Percentiles rank a stretch among this genome's conserved stretches.
Evolutionary conservation across 2,888 invertebrate species (phyloP).

Genomic region (Pristionchus arcanus): DNA sequence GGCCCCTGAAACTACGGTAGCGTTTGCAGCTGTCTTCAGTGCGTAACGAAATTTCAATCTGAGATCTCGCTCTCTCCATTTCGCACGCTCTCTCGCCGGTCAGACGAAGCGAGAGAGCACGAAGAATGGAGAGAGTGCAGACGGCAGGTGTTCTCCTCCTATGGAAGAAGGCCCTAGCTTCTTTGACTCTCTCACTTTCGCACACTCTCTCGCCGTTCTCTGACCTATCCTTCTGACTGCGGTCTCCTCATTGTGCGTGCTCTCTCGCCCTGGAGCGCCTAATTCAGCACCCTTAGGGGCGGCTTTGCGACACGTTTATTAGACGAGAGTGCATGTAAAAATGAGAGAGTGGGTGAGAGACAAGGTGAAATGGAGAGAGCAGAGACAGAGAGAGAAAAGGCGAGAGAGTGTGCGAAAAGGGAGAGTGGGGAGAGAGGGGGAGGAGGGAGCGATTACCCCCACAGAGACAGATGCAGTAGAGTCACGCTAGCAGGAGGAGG

Average conservation of each 20-base stretch:
- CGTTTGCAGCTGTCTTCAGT: not conserved
- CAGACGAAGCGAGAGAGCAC: not conserved
- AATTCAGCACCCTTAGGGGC: not conserved
- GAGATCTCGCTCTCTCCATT: not conserved
- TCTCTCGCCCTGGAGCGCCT: not conserved
- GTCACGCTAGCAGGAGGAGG: not conserved
- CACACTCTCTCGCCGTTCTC: constrained; percentile 18
- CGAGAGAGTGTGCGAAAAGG: constrained; percentile 1
- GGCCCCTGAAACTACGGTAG: not conserved
- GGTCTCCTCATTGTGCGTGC: not conserved
- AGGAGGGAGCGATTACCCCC: not conserved
- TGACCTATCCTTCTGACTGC: not conserved
- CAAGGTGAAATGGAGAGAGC: constrained; percentile 3
- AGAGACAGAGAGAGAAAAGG: not conserved
- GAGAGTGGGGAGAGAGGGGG: not conserved
- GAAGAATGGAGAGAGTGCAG: not conserved
- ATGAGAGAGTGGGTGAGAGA: not conserved
- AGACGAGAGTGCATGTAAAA: not conserved
- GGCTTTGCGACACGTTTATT: constrained; percentile 12
- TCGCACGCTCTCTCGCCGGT: not conserved
- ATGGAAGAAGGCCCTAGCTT: not conserved
- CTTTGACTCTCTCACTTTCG: not conserved
- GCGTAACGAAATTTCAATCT: not conserved
- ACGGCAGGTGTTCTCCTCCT: not conserved
- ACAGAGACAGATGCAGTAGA: not conserved